phyloP scores from a whole-genome alignment of 2,888 invertebrate genomes.

The Pseudoips prasinana region DNA sequence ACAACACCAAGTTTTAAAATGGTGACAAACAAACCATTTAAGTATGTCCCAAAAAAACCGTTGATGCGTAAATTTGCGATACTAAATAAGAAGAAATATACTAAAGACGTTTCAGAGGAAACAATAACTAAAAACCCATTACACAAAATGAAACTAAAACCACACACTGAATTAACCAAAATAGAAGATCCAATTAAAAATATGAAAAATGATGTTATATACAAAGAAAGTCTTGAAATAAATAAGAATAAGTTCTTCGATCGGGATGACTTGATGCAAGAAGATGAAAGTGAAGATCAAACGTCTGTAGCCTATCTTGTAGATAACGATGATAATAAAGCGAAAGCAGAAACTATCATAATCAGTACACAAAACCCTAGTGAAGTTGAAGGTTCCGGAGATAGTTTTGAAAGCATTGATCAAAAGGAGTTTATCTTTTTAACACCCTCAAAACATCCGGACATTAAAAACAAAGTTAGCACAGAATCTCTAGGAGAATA shows the following conservation, averaged over 20 bases:
- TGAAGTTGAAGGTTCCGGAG: constrained; percentile 4
- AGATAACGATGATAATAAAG: neutral
- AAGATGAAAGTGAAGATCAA: neutral
- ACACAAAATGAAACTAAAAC: neutral
- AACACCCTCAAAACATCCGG: constrained; percentile 8
- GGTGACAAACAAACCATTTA: constrained; percentile 2
- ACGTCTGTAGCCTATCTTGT: neutral
- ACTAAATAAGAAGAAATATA: constrained; percentile 6
- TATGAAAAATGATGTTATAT: too few relatives aligned
- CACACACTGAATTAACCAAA: too few relatives aligned
- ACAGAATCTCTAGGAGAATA: constrained; percentile 6
- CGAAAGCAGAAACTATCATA: neutral
- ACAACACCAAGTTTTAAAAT: constrained; percentile 9
- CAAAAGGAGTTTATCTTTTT: constrained; percentile 38
- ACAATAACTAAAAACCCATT: neutral
- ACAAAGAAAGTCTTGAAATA: constrained; percentile 1
- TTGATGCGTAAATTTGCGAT: constrained; percentile 28
- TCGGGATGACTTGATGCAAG: too few relatives aligned
- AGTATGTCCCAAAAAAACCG: constrained; percentile 22
- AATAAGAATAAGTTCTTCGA: too few relatives aligned
- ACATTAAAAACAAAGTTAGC: constrained; percentile 1
- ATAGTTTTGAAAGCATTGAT: constrained; percentile 11
- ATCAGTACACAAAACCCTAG: neutral
- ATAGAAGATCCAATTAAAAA: too few relatives aligned
- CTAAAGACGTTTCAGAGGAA: constrained; percentile 1